Evolutionary conservation across 2,797 vertebrate genomes (phyloP), one percentile per base, ranked within the genome.

Genomic region (Peromyscus eremicus): DNA sequence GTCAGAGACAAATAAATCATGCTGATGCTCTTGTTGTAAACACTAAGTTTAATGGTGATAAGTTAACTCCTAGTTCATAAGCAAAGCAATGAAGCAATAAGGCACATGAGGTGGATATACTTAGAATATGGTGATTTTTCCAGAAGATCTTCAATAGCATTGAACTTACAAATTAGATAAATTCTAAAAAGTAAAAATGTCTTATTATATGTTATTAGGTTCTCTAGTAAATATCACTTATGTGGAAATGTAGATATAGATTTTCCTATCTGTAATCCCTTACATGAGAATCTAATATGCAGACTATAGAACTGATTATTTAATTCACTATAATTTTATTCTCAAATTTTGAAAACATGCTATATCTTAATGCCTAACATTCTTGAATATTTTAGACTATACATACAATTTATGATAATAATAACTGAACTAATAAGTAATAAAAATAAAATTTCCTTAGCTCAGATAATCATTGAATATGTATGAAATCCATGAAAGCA

Each of bases 401-500:
- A 83, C 94, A 34, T 83, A 11, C 91, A 80, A 95, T 92, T 97
- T 97, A 76, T 93, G 91, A 27, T 87, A 96, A 95, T 52, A 57
- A 94, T 73, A 96, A 97, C 91, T 17, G 90, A 95, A 43, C 84
- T 95, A 95, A 97, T 64, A 97, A 84, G 57, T 90, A 77, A 96
- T 46, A 94, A 96, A 97, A 85, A 96, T 98, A 32, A 95, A 43
- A 97, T 97, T 92, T 98, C 97, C 81, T 91, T 37, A 96, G 96
- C 57, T 23, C 55, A 96, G 60, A 70, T 97, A 97, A 97, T 96
- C 70, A 98, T 94, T 97, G 95, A 14, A 97, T 98, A 98, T 97
- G 52, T 76, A 96, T 97, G 37, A 98, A 98, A 98, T 97, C 90
- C 97, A 90, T 80, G 0, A 96, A 97, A 98, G 92, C 4, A n/a